These are phyloP conservation scores for Galerucella nymphaeae DNA, from an alignment of 2,888 invertebrate genomes.

Conservation along the genomic window DNA sequence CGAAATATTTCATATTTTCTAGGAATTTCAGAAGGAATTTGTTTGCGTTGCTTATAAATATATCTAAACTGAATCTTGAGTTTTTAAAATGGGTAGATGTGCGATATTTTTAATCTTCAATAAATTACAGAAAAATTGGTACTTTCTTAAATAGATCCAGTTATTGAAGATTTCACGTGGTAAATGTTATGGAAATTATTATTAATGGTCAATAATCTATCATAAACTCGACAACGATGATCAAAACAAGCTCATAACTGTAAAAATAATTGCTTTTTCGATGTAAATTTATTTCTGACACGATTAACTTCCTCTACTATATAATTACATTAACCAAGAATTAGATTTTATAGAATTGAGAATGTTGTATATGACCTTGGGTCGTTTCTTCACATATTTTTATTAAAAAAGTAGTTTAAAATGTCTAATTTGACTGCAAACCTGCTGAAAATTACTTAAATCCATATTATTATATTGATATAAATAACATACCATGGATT, in stretches of 20 bases:
- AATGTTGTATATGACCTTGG: neutral
- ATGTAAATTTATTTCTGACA: constrained; percentile 38
- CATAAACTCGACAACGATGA: constrained; percentile 23
- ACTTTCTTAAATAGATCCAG: constrained; percentile 17
- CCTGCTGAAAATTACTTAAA: no score
- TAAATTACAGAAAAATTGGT: constrained; percentile 15
- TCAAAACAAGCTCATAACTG: constrained; percentile 33
- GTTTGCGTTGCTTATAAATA: no score
- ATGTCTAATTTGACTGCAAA: no score
- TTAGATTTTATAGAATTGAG: constrained; percentile 11
- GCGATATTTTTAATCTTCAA: constrained; percentile 21
- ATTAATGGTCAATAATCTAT: constrained; percentile 26
- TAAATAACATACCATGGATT: neutral
- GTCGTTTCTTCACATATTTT: neutral
- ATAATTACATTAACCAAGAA: constrained; percentile 29
- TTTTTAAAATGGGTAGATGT: no score
- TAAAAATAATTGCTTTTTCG: constrained; percentile 31
- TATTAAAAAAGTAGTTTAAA: no score
- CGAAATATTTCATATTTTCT: no score
- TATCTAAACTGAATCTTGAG: no score
- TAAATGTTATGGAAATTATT: constrained; percentile 28
- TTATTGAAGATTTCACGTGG: constrained; percentile 16
- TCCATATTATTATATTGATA: neutral
- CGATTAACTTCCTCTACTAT: constrained; percentile 38
- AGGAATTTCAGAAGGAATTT: no score